Base-by-base conservation (phyloP, 2,888 invertebrate species). In the Drosophila nr. perissopoda region DNA sequence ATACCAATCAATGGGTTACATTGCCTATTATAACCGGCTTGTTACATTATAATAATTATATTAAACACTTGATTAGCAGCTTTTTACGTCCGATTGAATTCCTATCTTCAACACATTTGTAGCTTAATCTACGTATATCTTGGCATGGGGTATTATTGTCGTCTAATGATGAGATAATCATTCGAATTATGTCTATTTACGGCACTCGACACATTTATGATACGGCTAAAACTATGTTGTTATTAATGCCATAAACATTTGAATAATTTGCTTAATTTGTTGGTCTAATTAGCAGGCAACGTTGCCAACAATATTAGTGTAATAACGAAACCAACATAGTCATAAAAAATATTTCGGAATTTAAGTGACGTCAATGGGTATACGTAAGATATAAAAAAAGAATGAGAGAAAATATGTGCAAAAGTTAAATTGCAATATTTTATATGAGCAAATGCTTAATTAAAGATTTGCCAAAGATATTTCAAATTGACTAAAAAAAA, bases 251-350 rank as follows among this genome's bases (percentile, higher is more conserved):
- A 29, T 66, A 49, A 67, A 56, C 21, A 18, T 34, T 18, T 51
- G 40, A 7, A n/a, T 56, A 5, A 40, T 40, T n/a, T 66, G 21
- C 53, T 21, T 21, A 11, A 36, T 60, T 60, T 36, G 34, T 48
- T 51, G 18, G 8, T 34, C 40, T 52, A 63, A 65, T 65, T 65
- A 63, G 42, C 18, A 52, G 21, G 29, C 34, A 63, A 51, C 38
- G 25, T 61, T 51, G 34, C 3, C 38, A 34, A 13, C 38, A 33
- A 40, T 40, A 65, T 64, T 21, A 27, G 49, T 31, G 33, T 38
- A 34, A 65, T 63, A 63, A 52, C 18, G 11, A 34, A 52, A 18
- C 11, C 40, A 42, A 42, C 51, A 63, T 27, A 21, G 29, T 18
- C 31, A 61, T n/a, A 33, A 27, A 46, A 27, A 46, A 46, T 46